phyloP scores from a whole-genome alignment of 2,888 invertebrate species.

The Endotricha flammealis region DNA sequence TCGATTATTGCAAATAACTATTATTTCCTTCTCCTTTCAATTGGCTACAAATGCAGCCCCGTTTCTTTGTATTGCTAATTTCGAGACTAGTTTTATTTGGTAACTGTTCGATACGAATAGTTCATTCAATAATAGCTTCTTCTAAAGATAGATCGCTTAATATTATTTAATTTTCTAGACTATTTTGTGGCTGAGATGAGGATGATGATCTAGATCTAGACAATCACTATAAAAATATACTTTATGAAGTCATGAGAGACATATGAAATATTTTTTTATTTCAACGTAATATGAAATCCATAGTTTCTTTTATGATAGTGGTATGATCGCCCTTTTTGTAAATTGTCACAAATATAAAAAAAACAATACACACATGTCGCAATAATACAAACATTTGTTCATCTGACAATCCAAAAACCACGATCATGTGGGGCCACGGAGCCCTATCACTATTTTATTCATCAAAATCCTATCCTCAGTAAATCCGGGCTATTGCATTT shows the following conservation, averaged over 20 bases:
- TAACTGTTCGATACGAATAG: slow-evolving; percentile 20
- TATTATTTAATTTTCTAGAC: too few relatives aligned
- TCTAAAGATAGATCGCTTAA: too few relatives aligned
- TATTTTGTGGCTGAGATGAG: too few relatives aligned
- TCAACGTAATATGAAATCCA: too few relatives aligned
- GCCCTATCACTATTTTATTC: slow-evolving; percentile 59
- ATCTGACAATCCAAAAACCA: slow-evolving; percentile 33
- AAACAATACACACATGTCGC: too few relatives aligned
- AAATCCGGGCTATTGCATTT: slow-evolving; percentile 66
- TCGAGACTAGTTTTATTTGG: slow-evolving; percentile 56
- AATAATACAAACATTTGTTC: slow-evolving; percentile 48
- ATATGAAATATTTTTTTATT: too few relatives aligned
- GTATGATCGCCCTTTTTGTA: too few relatives aligned
- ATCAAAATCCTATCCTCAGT: slow-evolving; percentile 52
- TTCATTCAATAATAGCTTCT: slow-evolving; percentile 23
- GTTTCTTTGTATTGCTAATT: slow-evolving; percentile 64
- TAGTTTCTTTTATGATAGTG: too few relatives aligned
- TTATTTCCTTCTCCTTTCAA: slow-evolving; percentile 67
- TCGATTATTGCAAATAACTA: slow-evolving; percentile 71
- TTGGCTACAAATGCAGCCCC: slow-evolving; percentile 47
- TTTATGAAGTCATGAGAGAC: too few relatives aligned
- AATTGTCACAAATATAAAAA: slow-evolving; percentile 2
- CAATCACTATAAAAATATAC: too few relatives aligned
- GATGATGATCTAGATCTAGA: too few relatives aligned
- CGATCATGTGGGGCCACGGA: slow-evolving; percentile 47